Base-by-base conservation (phyloP, 1,140 invertebrate genomes). In the Hyphantria cunea region DNA sequence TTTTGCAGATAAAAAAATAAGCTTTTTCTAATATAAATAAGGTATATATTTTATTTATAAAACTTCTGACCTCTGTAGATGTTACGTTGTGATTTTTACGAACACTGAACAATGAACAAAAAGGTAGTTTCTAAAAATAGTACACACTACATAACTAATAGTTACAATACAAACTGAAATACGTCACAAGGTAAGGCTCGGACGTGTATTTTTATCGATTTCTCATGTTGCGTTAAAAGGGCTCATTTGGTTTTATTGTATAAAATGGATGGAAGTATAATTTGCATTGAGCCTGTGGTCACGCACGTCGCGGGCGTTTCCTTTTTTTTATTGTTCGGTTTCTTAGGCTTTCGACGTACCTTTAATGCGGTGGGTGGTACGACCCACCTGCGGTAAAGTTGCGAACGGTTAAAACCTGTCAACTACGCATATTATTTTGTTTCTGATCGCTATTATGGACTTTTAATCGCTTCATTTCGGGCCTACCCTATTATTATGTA, bases 191-290 rank as follows among this genome's bases (percentile, higher is more conserved):
- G 42, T 15, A 39, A 49, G 64, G 60, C 70, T 63, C 69, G 67
- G 70, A 66, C 75, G 71, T 74, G 70, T 75, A 78, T 76, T 84
- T 84, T 84, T 86, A 89, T 89, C 83, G 86, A 89, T 86, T 86
- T 85, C 73, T 81, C 78, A 70, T 86, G 86, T 89, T 80, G 83
- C 83, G 84, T 87, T 89, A 86, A 87, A 89, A 87, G 83, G 83
- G 73, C 84, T 85, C 84, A 89, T 89, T 87, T 89, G 82, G 79
- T 79, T 85, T 86, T 87, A 87, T 89, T 89, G 82, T 89, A 89
- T 84, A 78, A 85, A 89, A 86, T 87, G 83, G 80, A 86, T 86
- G 81, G 82, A 79, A 82, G 83, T 82, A 80, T 86, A 89, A 89
- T 89, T 89, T 89, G 86, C 86, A 89, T 89, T 82, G 80, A 81